Evolutionary conservation across 2,888 invertebrate species (phyloP), one percentile per base, ranked within the genome.

Genomic region (Tinea pellionella): DNA sequence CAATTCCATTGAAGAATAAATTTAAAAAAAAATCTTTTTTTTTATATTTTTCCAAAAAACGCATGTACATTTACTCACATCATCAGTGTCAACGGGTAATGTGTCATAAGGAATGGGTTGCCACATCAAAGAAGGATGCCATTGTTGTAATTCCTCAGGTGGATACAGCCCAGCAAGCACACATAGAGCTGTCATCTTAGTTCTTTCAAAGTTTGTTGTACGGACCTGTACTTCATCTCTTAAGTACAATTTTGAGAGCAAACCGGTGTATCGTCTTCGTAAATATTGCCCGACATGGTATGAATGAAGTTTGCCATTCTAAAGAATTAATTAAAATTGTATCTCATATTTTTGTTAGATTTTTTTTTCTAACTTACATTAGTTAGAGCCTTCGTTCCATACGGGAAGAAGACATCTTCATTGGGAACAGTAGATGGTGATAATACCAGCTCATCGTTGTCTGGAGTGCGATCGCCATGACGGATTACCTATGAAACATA

Each of bases 391-490:
- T 91, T 92, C 68, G 81, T 88, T 32, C 92, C 92, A 64, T 89
- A 89, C 0, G 92, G 92, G 77, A 90, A 92, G 66, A 87, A 88
- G 30, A 80, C 62, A 1, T 70, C 64, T 6, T 70, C 68, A 37
- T 75, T 71, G 29, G 88, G 69, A 24, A 80, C 67, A 62, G 90
- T 79, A 0, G 88, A 82, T 0, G 91, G 89, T 68, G 88, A 92
- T 56, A 88, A 73, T 8, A 78, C 80, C 59, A 85, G 63, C 60
- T 86, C 86, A 63, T 80, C 88, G n/a, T 77, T 65, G 61, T 90
- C 90, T 0, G 93, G 92, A 16, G 92, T 90, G 61, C 93, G 82
- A 68, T 93, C 93, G 1, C 93, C 93, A 69, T 93, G 93, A 53
- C 93, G 88, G 71, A 90, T 92, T 41, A 93, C 69, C 91, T 92